Evolutionary conservation across 2,797 vertebrate genomes (phyloP).

Genomic region (Halcyon smyrnensis): DNA sequence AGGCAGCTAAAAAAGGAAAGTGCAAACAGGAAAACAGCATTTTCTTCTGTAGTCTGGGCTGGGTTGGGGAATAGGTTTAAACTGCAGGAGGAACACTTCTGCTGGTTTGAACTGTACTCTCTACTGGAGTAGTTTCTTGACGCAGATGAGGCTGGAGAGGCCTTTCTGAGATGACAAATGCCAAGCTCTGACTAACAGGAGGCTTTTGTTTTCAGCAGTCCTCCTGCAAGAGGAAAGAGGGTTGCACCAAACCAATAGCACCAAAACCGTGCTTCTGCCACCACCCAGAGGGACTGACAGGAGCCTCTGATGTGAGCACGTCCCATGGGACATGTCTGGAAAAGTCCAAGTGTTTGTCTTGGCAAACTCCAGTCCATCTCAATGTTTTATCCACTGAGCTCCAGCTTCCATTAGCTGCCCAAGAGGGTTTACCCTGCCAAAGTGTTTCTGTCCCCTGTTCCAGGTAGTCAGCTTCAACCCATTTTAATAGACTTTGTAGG

Average conservation of each 20-base stretch:
- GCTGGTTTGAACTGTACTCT: background rate
- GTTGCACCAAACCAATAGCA: background rate
- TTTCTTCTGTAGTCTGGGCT: background rate
- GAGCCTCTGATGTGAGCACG: background rate
- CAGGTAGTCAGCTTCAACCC: background rate
- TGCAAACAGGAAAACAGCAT: background rate
- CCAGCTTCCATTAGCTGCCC: background rate
- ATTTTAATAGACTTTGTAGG: background rate
- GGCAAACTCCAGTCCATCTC: background rate
- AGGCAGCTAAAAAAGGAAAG: background rate
- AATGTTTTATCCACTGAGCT: background rate
- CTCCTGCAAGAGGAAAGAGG: rapidly evolving
- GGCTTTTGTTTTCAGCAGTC: background rate
- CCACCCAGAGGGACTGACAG: background rate
- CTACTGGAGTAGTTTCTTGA: background rate
- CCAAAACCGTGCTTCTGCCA: background rate
- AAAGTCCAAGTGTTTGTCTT: background rate
- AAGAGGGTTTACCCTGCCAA: background rate
- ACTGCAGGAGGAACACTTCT: background rate
- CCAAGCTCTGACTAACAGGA: background rate
- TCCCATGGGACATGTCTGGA: background rate
- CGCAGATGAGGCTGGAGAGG: background rate
- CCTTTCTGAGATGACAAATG: background rate
- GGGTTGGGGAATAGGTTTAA: background rate
- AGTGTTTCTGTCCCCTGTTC: background rate